Evolutionary conservation across 2,888 invertebrate species (phyloP).

Genomic region (Sesia apiformis): DNA sequence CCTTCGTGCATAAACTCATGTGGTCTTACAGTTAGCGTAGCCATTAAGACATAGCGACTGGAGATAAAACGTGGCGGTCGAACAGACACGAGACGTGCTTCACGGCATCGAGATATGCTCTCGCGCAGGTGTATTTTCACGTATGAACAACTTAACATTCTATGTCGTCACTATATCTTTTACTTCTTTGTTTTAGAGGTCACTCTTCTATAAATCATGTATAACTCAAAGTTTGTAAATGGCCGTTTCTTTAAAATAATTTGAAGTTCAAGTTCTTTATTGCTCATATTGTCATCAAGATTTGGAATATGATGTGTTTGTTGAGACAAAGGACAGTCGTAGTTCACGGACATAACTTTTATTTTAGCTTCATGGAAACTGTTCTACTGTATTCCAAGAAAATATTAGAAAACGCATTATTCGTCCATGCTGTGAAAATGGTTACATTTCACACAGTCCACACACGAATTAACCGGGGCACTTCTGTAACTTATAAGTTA

Average conservation of each 20-base stretch:
- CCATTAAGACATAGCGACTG: conserved; percentile 53
- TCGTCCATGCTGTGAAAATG: no score
- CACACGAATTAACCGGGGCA: no score
- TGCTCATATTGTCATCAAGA: conserved; percentile 58
- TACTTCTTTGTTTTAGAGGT: conserved; percentile 6
- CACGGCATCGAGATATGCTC: conserved; percentile 56
- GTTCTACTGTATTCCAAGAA: not conserved
- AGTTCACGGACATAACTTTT: not conserved
- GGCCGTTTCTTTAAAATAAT: conserved; percentile 25
- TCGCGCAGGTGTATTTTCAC: conserved; percentile 52
- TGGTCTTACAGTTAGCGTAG: conserved; percentile 45
- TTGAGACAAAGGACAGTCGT: conserved; percentile 4
- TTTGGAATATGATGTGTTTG: conserved; percentile 32
- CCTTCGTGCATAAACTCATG: conserved; percentile 29
- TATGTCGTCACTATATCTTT: not conserved
- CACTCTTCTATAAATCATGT: conserved; percentile 10
- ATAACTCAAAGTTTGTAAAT: not conserved
- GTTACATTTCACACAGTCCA: no score
- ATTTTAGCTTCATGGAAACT: not conserved
- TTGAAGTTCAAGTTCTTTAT: conserved; percentile 45
- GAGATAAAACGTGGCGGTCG: conserved; percentile 47
- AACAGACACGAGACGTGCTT: conserved; percentile 50
- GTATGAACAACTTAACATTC: conserved; percentile 24
- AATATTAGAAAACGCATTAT: not conserved
- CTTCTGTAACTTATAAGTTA: no score